A percentile compares a stretch with the other conserved stretches of the same genome.
Evolutionary conservation across 23 tunicate genomes (phyloP).

Genomic region (Corella eumyota): DNA sequence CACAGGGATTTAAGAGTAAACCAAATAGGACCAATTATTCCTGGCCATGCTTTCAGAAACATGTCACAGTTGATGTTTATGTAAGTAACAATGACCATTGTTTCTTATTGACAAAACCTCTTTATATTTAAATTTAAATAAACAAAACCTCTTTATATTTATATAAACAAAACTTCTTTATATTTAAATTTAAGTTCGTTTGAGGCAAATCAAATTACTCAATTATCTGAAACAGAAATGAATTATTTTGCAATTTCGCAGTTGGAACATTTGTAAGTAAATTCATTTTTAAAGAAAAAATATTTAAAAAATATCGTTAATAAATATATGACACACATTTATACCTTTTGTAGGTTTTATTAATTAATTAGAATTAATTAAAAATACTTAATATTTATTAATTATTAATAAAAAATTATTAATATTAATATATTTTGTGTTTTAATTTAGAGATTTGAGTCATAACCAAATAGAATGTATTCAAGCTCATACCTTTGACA

Average conservation of each 20-base stretch:
- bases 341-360: no score
- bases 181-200: constrained; percentile 8
- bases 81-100: no score
- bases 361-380: no score
- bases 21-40: constrained; percentile 22
- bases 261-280: constrained; percentile 15
- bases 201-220: constrained; percentile 10
- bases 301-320: no score
- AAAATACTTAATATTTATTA: no score
- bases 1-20: constrained; percentile 17
- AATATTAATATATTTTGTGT: no score
- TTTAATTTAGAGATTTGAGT: constrained; percentile 11
- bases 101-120: no score
- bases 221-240: constrained; percentile 7
- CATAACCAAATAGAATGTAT: constrained; percentile 16
- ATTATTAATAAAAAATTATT: no score
- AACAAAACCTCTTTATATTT: no score
- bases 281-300: no score
- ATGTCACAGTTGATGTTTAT: constrained; percentile 9
- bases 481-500: constrained; percentile 13
- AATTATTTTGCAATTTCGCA: constrained; percentile 4
- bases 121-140: no score
- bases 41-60: constrained; percentile 7
- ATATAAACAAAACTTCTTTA: neutral
- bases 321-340: no score